phyloP scores from a whole-genome alignment of 2,113 vertebrate genomes.

The Hippocampus mohnikei region DNA sequence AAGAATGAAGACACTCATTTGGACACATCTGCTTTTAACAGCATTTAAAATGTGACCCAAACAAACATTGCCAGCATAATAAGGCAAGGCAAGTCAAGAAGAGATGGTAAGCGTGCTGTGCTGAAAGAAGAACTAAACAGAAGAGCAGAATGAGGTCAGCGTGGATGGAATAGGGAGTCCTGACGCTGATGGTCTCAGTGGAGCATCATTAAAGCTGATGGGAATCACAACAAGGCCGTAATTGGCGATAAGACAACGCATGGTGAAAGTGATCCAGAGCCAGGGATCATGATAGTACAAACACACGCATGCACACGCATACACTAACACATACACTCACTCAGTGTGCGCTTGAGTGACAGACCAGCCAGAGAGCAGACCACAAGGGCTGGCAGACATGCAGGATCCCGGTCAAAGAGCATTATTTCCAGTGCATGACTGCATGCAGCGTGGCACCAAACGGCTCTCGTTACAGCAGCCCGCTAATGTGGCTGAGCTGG shows the following conservation, averaged over 20 bases:
- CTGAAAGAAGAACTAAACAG: constrained; percentile 4
- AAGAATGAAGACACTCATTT: not conserved
- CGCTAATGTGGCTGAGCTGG: constrained; percentile 50
- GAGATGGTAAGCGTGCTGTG: not conserved
- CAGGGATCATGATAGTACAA: constrained; percentile 56
- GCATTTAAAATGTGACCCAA: constrained; percentile 4
- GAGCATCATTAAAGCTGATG: constrained; percentile 68
- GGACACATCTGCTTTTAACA: not conserved
- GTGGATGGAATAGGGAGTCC: constrained; percentile 8
- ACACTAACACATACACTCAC: constrained; percentile 22
- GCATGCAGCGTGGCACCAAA: constrained; percentile 48
- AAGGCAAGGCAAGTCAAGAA: not conserved
- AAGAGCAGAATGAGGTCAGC: constrained; percentile 11
- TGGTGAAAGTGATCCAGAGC: constrained; percentile 66
- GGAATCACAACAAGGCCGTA: constrained; percentile 66
- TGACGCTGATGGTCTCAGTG: constrained; percentile 51
- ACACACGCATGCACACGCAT: constrained; percentile 21
- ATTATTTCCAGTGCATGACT: constrained; percentile 60
- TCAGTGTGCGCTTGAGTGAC: constrained; percentile 26
- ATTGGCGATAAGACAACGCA: constrained; percentile 70
- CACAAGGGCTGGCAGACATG: constrained; percentile 45
- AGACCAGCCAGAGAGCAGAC: constrained; percentile 38
- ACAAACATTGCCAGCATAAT: not conserved
- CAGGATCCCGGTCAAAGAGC: constrained; percentile 61
- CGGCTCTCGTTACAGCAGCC: constrained; percentile 58